A percentile compares a stretch with the other conserved stretches of the same genome.
These are phyloP conservation scores for Leptestheria dahalacensis DNA, from an alignment of 1,140 invertebrate species.

Conservation along the genomic window DNA sequence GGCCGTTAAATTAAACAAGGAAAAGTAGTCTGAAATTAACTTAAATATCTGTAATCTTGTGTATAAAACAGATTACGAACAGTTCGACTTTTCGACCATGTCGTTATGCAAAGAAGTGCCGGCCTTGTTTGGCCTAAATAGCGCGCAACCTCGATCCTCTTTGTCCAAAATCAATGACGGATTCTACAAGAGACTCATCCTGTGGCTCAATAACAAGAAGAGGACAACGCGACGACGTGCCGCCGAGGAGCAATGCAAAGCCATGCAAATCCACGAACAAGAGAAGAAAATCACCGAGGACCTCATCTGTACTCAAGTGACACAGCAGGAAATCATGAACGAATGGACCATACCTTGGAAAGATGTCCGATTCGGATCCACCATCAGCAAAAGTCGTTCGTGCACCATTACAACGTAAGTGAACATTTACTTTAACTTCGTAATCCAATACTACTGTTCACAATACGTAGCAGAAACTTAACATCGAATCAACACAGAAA, in stretches of 20 bases:
- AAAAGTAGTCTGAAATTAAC: not conserved
- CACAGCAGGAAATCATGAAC: slow-evolving; percentile 14
- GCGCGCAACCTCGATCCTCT: not conserved
- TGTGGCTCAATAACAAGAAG: slow-evolving; percentile 13
- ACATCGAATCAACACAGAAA: not conserved
- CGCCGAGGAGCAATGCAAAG: slow-evolving; percentile 13
- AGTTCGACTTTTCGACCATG: not conserved
- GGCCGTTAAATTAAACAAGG: not conserved
- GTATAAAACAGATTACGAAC: not conserved
- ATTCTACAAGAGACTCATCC: slow-evolving; percentile 12
- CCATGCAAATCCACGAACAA: slow-evolving; percentile 26
- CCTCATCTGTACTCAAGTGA: slow-evolving; percentile 29
- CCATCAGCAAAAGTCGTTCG: slow-evolving; percentile 22
- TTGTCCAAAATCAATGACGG: not conserved
- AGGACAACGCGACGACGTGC: slow-evolving; percentile 1
- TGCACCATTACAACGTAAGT: slow-evolving; percentile 23
- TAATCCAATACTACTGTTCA: slow-evolving; percentile 7
- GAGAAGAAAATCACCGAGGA: slow-evolving; percentile 26
- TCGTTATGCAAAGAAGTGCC: slow-evolving; percentile 4
- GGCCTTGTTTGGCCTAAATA: not conserved
- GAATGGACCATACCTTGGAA: slow-evolving; percentile 29
- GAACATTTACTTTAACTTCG: slow-evolving; percentile 16
- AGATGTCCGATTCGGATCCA: slow-evolving; percentile 26
- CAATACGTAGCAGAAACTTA: not conserved
- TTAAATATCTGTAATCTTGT: not conserved